Conservation (phyloP, 2,888 invertebrate genomes). For the Linyphia triangularis region DNA sequence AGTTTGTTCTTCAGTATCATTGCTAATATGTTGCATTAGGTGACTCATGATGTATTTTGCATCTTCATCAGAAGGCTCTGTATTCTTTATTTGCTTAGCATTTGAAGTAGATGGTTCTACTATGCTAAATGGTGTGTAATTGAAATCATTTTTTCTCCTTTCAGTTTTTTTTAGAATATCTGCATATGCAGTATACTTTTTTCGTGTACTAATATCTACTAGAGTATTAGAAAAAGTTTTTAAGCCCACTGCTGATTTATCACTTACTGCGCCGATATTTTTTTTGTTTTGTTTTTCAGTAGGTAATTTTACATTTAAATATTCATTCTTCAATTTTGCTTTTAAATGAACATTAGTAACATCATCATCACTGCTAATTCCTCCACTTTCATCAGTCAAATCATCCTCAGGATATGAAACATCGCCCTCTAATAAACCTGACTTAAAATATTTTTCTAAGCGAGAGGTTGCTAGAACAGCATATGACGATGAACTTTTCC, state of each 20-base stretch:
- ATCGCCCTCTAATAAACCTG: slow-evolving; percentile 72
- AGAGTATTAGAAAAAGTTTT: neutral
- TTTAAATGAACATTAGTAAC: neutral
- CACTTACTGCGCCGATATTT: neutral
- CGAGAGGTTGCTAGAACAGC: slow-evolving; percentile 90
- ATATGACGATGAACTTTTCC: slow-evolving; percentile 83
- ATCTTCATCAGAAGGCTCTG: slow-evolving; percentile 75
- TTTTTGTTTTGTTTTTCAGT: slow-evolving; percentile 1
- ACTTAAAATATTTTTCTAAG: slow-evolving; percentile 90
- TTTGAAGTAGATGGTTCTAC: neutral
- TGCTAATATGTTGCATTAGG: slow-evolving; percentile 76
- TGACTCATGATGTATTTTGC: slow-evolving; percentile 76
- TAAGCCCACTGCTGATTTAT: slow-evolving; percentile 1
- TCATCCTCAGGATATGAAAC: slow-evolving; percentile 75
- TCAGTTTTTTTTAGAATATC: slow-evolving; percentile 26
- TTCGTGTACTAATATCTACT: neutral
- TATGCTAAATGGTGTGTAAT: neutral
- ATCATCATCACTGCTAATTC: slow-evolving; percentile 72
- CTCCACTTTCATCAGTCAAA: slow-evolving; percentile 74
- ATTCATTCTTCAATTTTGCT: slow-evolving; percentile 23
- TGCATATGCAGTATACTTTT: slow-evolving; percentile 8
- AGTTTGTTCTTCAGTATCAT: slow-evolving; percentile 36
- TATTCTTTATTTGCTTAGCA: slow-evolving; percentile 17
- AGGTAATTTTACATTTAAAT: neutral
- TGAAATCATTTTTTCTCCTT: neutral